Conservation (phyloP, 2,113 vertebrate species). For the Aphelocoma coerulescens region DNA sequence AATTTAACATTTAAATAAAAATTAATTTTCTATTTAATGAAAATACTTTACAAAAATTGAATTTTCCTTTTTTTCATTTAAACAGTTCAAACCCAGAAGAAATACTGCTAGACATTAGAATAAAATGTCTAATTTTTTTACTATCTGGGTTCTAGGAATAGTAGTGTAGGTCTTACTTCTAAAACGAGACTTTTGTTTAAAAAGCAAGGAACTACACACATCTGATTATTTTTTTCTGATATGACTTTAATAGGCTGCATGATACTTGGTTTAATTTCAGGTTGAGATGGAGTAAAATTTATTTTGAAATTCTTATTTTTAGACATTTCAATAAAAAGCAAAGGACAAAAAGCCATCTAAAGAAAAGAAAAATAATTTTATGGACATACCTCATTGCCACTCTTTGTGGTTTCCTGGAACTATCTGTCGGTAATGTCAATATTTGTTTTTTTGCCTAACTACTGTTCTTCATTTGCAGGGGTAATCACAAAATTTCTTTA, state of each 20-base stretch:
- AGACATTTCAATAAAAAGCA: neutral
- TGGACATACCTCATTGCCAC: neutral
- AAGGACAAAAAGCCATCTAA: neutral
- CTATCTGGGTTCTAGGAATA: neutral
- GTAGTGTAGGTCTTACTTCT: neutral
- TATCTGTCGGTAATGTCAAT: neutral
- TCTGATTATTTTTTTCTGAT: neutral
- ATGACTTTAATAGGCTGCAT: neutral
- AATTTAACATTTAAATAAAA: neutral
- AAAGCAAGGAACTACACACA: neutral
- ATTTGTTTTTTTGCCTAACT: neutral
- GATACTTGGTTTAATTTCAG: neutral
- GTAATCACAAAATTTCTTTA: neutral
- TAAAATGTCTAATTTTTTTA: neutral
- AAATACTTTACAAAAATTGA: neutral
- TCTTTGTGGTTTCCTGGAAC: neutral
- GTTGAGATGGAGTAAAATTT: neutral
- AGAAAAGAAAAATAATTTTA: neutral
- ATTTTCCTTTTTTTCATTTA: neutral
- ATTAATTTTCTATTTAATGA: neutral
- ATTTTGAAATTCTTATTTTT: neutral
- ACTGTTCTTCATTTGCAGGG: neutral
- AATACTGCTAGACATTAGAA: neutral
- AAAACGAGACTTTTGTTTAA: neutral
- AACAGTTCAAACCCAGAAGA: neutral